Conservation (phyloP, 1,140 invertebrate species). For the Musca vetustissima region DNA sequence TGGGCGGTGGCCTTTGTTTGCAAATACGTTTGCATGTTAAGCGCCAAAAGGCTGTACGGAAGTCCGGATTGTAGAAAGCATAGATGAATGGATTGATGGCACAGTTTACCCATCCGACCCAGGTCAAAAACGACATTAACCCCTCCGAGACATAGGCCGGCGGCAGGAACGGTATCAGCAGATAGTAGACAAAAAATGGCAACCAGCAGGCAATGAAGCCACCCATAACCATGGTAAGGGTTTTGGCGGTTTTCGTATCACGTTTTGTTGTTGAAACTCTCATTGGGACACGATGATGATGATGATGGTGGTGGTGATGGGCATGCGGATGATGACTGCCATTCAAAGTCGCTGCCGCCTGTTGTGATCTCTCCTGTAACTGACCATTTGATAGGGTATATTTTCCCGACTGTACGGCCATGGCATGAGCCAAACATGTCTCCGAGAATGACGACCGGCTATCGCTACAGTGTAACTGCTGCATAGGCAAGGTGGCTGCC, state of each 20-base stretch:
- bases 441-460: conserved; percentile 39
- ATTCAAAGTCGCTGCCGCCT: conserved; percentile 2
- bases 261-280: conserved; percentile 67
- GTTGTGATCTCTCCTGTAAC: conserved; percentile 22
- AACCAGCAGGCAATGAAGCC: conserved; percentile 90
- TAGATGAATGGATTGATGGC: conserved; percentile 87
- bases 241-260: conserved; percentile 87
- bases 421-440: conserved; percentile 37
- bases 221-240: conserved; percentile 86
- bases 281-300: conserved; percentile 50
- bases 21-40: conserved; percentile 62
- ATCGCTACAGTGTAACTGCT: conserved; percentile 40
- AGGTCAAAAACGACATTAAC: conserved; percentile 80
- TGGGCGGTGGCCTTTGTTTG: conserved; percentile 45
- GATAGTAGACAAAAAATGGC: conserved; percentile 85
- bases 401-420: conserved; percentile 4
- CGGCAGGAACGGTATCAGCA: conserved; percentile 73
- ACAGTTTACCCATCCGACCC: conserved; percentile 92
- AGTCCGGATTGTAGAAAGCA: conserved; percentile 83
- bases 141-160: conserved; percentile 61
- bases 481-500: conserved; percentile 29
- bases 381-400: conserved; percentile 14
- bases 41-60: conserved; percentile 80
- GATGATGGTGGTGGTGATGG: conserved; percentile 29
- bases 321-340: conserved; percentile 27